Conservation (phyloP, 2,888 invertebrate species). For the Scaptomyza polygonia region DNA sequence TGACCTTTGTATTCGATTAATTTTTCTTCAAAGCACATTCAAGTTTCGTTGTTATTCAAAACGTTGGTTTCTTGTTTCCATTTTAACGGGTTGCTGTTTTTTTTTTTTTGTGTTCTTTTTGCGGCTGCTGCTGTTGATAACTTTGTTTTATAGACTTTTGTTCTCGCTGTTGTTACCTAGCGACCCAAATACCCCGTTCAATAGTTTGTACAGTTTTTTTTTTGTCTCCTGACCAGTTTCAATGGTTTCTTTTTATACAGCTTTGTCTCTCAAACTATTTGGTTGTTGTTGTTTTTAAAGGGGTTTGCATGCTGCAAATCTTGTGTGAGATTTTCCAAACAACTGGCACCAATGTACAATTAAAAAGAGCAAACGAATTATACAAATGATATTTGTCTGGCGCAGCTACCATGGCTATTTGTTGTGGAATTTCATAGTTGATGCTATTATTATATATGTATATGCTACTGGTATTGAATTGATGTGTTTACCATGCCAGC, state of each 20-base stretch:
- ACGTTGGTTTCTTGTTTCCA: constrained; percentile 8
- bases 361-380: constrained; percentile 28
- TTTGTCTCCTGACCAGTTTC: constrained; percentile 12
- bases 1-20: no score
- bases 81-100: background rate
- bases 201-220: constrained; percentile 50
- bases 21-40: constrained; percentile 7
- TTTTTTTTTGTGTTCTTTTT: constrained; percentile 4
- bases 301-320: constrained; percentile 41
- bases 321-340: constrained; percentile 41
- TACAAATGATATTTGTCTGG: constrained; percentile 35
- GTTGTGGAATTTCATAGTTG: background rate
- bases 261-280: background rate
- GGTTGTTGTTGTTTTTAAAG: constrained; percentile 9
- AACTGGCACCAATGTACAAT: constrained; percentile 20
- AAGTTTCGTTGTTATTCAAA: background rate
- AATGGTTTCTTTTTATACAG: constrained; percentile 27
- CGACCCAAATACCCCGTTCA: constrained; percentile 71
- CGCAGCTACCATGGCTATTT: background rate
- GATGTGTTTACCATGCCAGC: background rate
- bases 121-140: constrained; percentile 58
- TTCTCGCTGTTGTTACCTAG: constrained; percentile 70
- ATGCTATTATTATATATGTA: constrained; percentile 1
- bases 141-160: constrained; percentile 73
- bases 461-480: constrained; percentile 8